Base-by-base conservation (phyloP, 1,140 invertebrate genomes). In the Cecropterus lyciades region DNA sequence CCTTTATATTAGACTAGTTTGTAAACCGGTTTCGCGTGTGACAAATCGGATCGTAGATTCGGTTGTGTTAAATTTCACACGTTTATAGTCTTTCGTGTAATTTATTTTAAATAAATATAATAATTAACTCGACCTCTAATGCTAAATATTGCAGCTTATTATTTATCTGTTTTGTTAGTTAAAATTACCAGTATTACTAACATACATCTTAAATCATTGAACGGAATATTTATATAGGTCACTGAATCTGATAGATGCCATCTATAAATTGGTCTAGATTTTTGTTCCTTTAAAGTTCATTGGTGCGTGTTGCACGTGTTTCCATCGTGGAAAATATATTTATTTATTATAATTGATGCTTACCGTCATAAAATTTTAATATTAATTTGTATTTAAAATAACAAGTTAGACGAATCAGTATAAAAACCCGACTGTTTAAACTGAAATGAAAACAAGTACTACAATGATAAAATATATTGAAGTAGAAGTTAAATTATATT, bases 1-100 rank as follows among this genome's bases (percentile, higher is more conserved):
- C 57, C 65, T 73, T 73, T 73, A 73, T 69, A 70, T 70, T 57
- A 56, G 66, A 76, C 71, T 70, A 69, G 71, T 73, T 73, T 73
- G 33, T 37, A 15, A 68, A 72, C 70, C 59, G 70, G 73, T 72
- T 75, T 24, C 37, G 20, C 13, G 17, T 9, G 16, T 57, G 40
- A 27, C 40, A 43, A 16, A 24, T 43, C 55, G 5, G n/a, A 17
- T 43, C 20, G 4, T 13, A 57, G 17, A 43, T 57, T 57, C n/a
- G 40, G 55, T 57, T 45, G 42, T 20, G 17, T 57, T 24, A 27
- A 57, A 45, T 57, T 57, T 45, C 11, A 20, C 33, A 55, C 15
- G 52, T 42, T 13, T 55, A 37, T 37, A 13, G 8, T 33, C n/a
- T 42, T 42, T 55, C 13, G 14, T 53, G 15, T 53, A 40, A 40